Conservation (phyloP, 30 jellyfish, hydroid and myxozoan genomes). For the Aurelia sp. region DNA sequence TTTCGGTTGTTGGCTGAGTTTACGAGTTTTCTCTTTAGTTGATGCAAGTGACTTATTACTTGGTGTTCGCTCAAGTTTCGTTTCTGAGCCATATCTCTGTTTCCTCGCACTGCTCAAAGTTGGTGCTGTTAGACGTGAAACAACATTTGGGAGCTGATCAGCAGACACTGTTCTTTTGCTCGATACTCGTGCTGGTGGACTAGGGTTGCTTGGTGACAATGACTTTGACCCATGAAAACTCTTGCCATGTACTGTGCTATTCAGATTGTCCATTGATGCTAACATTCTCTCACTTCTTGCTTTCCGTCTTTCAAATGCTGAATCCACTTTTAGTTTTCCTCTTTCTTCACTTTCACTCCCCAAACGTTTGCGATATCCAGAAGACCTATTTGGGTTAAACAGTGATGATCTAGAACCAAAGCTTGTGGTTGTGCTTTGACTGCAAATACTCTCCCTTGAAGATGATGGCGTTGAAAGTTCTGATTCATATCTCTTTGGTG, state of each 20-base stretch:
- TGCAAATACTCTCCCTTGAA: constrained; percentile 63
- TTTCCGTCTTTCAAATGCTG: constrained; percentile 28
- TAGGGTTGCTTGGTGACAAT: not conserved
- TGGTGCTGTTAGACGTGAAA: constrained; percentile 57
- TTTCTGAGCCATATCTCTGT: constrained; percentile 51
- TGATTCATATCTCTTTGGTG: constrained; percentile 27
- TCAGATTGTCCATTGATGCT: constrained; percentile 64
- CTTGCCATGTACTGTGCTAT: constrained; percentile 12
- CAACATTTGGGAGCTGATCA: constrained; percentile 45
- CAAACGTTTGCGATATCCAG: not conserved
- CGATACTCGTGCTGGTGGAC: constrained; percentile 6
- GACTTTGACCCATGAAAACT: constrained; percentile 28
- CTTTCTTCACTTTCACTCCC: not conserved
- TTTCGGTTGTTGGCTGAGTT: not conserved
- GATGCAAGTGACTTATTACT: constrained; percentile 40
- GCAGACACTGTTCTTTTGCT: constrained; percentile 52
- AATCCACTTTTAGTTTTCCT: not conserved
- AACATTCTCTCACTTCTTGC: constrained; percentile 66
- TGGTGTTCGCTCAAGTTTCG: constrained; percentile 44
- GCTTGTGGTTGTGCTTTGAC: constrained; percentile 47
- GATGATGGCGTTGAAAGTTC: constrained; percentile 29
- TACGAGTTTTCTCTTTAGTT: constrained; percentile 4
- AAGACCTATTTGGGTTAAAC: constrained; percentile 1
- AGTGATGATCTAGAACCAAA: constrained; percentile 67
- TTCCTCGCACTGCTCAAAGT: constrained; percentile 61